Conservation (phyloP, 2,797 vertebrate genomes). For the Parotocinclus haroldoi region DNA sequence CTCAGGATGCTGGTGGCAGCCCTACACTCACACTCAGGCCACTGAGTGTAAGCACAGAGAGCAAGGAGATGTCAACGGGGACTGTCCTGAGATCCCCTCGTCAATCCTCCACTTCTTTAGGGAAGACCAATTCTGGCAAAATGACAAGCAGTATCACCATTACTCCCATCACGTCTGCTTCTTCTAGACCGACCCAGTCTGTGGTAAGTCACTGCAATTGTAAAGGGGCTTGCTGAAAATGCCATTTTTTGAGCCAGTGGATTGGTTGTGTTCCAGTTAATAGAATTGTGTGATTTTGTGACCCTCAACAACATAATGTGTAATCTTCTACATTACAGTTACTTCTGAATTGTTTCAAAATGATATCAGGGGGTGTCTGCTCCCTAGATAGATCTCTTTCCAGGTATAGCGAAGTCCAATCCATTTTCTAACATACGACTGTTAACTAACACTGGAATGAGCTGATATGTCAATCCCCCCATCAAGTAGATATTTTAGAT, state of each 20-base stretch:
- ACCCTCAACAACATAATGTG: slow-evolving; percentile 44
- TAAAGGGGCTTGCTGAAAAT: background rate
- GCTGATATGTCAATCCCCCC: slow-evolving; percentile 38
- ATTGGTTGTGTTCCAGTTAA: slow-evolving; percentile 34
- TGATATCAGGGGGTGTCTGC: slow-evolving; percentile 66
- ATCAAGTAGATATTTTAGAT: slow-evolving; percentile 21
- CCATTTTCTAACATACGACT: slow-evolving; percentile 44
- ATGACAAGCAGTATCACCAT: slow-evolving; percentile 96
- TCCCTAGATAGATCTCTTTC: slow-evolving; percentile 61
- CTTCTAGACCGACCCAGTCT: slow-evolving; percentile 79
- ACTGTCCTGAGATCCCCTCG: slow-evolving; percentile 83
- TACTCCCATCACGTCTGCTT: slow-evolving; percentile 78
- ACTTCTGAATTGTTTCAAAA: slow-evolving; percentile 71
- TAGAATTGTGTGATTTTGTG: slow-evolving; percentile 33
- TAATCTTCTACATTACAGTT: slow-evolving; percentile 65
- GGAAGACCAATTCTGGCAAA: slow-evolving; percentile 72
- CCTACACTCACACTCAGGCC: slow-evolving; percentile 75
- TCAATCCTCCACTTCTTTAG: slow-evolving; percentile 59
- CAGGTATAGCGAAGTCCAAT: slow-evolving; percentile 60
- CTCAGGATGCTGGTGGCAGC: slow-evolving; percentile 53
- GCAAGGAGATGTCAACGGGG: slow-evolving; percentile 72
- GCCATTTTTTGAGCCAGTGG: background rate
- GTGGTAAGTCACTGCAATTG: slow-evolving; percentile 72
- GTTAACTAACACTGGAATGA: slow-evolving; percentile 55
- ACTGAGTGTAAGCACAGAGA: slow-evolving; percentile 67